Base-by-base conservation (phyloP, 1,140 invertebrate genomes). In the Apis dorsata region DNA sequence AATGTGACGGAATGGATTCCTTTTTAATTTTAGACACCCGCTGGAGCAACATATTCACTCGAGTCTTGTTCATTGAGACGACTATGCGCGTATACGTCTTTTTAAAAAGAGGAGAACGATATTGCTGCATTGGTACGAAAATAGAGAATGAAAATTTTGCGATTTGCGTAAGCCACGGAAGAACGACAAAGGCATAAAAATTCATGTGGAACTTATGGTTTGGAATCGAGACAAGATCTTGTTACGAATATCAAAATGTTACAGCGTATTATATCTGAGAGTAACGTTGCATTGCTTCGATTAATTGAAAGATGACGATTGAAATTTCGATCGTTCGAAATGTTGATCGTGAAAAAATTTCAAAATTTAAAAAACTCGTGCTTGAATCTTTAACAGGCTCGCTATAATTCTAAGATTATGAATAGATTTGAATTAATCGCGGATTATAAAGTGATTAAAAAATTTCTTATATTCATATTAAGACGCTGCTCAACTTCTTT, bases 61-160 rank as follows among this genome's bases (percentile, higher is more conserved):
- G 62, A 57, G 15, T 44, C 59, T 34, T 19, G 59, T 83, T 79
- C 68, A 79, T 79, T 83, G 28, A 83, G 44, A 53, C 72, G 72
- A 75, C 60, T 55, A 49, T 75, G 21, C 53, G 75, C 71, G 49
- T 57, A n/a, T 44, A 65, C 44, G 62, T 88, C 79, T 57, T 62
- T 76, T 68, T 57, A 44, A 66, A 28, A 66, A 21, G 19, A 21
- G 8, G 72, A 55, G 34, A 74, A 83, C 24, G 74, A 84, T 65
- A 62, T 83, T 77, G 81, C 65, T 86, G 79, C 44, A 78, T 51
- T n/a, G 77, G 82, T 89, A 90, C 89, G 77, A 89, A 90, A 90
- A 90, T 90, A 90, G 90, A 90, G 79, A 85, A 90, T 86, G 83
- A 83, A 83, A 89, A 90, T 84, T 81, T 77, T 66, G 79, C 84